Conservation (phyloP, 2,888 invertebrate genomes). For the Brachynemurus nebulosus region DNA sequence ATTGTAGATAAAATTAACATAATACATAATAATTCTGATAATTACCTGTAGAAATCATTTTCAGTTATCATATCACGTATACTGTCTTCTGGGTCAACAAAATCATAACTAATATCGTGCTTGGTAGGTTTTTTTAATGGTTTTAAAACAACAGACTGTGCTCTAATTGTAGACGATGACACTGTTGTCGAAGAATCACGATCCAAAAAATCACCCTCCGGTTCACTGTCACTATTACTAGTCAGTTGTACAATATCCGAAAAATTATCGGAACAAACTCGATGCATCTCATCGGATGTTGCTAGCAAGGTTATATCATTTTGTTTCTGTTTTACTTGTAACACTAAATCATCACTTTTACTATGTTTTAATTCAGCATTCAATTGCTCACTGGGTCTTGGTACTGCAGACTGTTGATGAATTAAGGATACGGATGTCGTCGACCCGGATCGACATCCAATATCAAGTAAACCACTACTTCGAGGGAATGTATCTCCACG, state of each 20-base stretch:
- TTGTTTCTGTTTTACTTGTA: slow-evolving; percentile 28
- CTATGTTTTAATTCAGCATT: slow-evolving; percentile 35
- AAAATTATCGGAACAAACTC: slow-evolving; percentile 32
- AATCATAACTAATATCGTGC: slow-evolving; percentile 33
- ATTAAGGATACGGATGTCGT: slow-evolving; percentile 6
- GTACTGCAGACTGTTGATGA: too few relatives aligned
- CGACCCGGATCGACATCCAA: slow-evolving; percentile 25
- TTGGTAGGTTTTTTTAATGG: slow-evolving; percentile 24
- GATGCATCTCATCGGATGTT: slow-evolving; percentile 31
- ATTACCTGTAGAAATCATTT: slow-evolving; percentile 46
- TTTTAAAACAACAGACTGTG: slow-evolving; percentile 14
- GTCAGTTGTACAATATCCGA: slow-evolving; percentile 21
- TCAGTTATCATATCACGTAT: slow-evolving; percentile 47
- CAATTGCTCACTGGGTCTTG: slow-evolving; percentile 27
- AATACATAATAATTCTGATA: slow-evolving; percentile 6
- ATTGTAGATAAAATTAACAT: background rate
- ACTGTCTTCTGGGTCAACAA: slow-evolving; percentile 46
- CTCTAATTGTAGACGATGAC: too few relatives aligned
- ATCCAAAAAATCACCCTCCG: slow-evolving; percentile 25
- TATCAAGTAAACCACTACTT: slow-evolving; percentile 27
- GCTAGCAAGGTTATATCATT: slow-evolving; percentile 28
- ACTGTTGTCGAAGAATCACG: background rate
- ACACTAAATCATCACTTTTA: slow-evolving; percentile 37
- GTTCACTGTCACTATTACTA: slow-evolving; percentile 28
- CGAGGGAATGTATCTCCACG: slow-evolving; percentile 34